Conservation (phyloP, 2,888 invertebrate genomes). For the Lasioglossum figueresi region DNA sequence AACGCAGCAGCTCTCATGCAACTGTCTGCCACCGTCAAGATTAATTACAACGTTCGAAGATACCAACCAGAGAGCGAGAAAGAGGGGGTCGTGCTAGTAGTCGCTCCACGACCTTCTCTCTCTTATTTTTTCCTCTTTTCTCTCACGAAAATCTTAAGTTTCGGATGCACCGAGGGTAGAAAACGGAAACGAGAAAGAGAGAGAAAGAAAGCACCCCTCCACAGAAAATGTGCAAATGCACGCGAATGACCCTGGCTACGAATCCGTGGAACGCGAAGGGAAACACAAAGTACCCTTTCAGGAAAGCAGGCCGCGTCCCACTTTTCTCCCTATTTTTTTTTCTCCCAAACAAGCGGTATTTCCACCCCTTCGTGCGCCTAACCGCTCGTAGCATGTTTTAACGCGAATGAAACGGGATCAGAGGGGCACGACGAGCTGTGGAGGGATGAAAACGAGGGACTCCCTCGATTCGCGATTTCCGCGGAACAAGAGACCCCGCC, state of each 20-base stretch:
- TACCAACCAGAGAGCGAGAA: no score
- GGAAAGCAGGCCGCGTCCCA: constrained; percentile 68
- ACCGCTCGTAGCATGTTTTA: constrained; percentile 29
- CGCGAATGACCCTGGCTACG: constrained; percentile 47
- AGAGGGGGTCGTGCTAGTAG: background rate
- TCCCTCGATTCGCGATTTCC: background rate
- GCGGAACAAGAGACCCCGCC: background rate
- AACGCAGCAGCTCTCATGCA: background rate
- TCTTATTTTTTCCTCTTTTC: background rate
- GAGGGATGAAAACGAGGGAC: background rate
- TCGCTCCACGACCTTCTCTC: background rate
- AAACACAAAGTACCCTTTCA: constrained; percentile 69
- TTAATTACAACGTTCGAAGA: constrained; percentile 7
- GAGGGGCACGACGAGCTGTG: background rate
- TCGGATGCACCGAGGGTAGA: background rate
- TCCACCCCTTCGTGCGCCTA: constrained; percentile 37
- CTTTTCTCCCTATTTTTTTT: constrained; percentile 55
- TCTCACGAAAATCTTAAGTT: constrained; percentile 17
- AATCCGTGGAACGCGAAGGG: constrained; percentile 50
- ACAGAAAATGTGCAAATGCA: constrained; percentile 34
- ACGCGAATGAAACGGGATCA: constrained; percentile 2
- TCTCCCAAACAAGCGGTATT: constrained; percentile 25
- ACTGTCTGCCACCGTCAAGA: background rate
- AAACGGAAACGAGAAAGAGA: background rate
- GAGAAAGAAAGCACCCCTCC: background rate